phyloP scores from a whole-genome alignment of 2,888 invertebrate species.

The Eulithis prunata region DNA sequence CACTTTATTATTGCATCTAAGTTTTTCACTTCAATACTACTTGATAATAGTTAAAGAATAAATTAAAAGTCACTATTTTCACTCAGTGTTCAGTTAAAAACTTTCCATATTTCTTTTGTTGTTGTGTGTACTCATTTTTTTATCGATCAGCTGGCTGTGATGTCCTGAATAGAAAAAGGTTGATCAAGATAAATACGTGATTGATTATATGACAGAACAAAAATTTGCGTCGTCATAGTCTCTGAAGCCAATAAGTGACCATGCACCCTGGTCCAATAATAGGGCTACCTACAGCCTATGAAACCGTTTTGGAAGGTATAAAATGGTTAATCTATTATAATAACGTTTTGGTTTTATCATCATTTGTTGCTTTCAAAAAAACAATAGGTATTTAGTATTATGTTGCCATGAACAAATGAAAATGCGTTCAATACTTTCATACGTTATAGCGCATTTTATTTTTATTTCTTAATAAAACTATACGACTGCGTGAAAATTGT shows the following conservation, averaged over 20 bases:
- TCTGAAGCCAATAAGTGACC: background rate
- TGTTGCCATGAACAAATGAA: slow-evolving; percentile 1
- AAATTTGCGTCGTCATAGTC: slow-evolving; percentile 14
- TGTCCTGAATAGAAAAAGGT: slow-evolving; percentile 4
- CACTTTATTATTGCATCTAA: too few species aligned
- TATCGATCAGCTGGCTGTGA: background rate
- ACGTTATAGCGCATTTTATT: slow-evolving; percentile 10
- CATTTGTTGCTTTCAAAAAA: too few species aligned
- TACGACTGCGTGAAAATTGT: too few species aligned
- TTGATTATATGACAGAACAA: slow-evolving; percentile 18
- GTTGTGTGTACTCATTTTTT: background rate
- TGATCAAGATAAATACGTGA: slow-evolving; percentile 27
- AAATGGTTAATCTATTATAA: too few species aligned
- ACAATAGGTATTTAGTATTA: too few species aligned
- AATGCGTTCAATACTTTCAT: slow-evolving; percentile 15
- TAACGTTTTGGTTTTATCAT: too few species aligned
- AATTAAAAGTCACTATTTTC: too few species aligned
- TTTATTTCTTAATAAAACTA: slow-evolving; percentile 11
- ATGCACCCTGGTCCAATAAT: background rate
- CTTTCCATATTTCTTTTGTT: too few species aligned
- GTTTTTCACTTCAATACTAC: too few species aligned
- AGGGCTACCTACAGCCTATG: background rate
- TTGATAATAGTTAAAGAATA: too few species aligned
- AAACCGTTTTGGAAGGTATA: background rate
- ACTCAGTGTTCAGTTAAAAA: too few species aligned